A percentile compares a stretch with the other conserved stretches of the same genome.
phyloP scores from a whole-genome alignment of 2,113 vertebrate species.

The Laticauda colubrina region DNA sequence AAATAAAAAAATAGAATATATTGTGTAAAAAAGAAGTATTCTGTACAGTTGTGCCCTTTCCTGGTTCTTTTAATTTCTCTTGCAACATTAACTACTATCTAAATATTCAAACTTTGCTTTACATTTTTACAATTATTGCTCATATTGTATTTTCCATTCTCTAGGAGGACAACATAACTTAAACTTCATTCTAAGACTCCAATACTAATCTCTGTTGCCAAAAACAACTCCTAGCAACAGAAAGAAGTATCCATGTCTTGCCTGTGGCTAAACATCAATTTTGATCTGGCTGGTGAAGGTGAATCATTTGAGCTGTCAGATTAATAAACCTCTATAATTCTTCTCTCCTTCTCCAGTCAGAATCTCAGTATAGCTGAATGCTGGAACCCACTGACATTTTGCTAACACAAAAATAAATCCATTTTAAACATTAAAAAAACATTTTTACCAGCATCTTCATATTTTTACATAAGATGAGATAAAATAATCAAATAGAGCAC shows the following conservation, averaged over 20 bases:
- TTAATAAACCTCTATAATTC: background rate
- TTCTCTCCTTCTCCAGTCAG: background rate
- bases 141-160: background rate
- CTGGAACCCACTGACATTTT: background rate
- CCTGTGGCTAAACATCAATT: background rate
- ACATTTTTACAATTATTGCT: background rate
- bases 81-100: background rate
- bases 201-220: background rate
- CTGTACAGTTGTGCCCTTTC: background rate
- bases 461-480: background rate
- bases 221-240: background rate
- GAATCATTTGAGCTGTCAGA: background rate
- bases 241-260: background rate
- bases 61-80: background rate
- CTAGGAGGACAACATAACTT: background rate
- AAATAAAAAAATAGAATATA: background rate
- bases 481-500: constrained; percentile 7
- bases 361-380: background rate
- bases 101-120: background rate
- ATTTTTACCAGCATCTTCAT: background rate
- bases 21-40: background rate
- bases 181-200: background rate
- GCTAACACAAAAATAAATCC: background rate
- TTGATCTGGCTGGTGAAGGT: background rate
- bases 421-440: background rate